A percentile compares a stretch with the other conserved stretches of the same genome.
Evolutionary conservation across 2,113 vertebrate genomes (phyloP).

Genomic region (Anarrhichthys ocellatus): DNA sequence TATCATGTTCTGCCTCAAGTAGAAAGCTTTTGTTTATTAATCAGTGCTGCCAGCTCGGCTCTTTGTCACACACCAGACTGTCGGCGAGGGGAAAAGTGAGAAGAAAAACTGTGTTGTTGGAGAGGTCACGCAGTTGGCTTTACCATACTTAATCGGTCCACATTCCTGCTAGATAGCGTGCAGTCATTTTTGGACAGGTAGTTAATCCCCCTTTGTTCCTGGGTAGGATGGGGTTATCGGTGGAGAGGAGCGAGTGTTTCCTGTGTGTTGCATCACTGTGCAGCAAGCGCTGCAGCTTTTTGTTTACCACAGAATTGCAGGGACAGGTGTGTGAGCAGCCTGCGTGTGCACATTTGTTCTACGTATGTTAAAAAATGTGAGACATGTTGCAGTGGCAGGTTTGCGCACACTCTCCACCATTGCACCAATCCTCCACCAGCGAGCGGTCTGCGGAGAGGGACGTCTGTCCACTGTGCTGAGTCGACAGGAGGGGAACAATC

Average conservation of each 20-base stretch:
- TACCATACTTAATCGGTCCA: constrained; percentile 20
- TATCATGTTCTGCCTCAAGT: constrained; percentile 62
- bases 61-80: neutral
- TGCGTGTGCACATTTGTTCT: neutral
- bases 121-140: constrained; percentile 4
- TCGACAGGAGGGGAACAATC: constrained; percentile 74
- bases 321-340: constrained; percentile 54
- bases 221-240: constrained; percentile 31
- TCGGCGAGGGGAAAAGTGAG: neutral
- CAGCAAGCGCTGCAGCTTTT: constrained; percentile 64
- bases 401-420: constrained; percentile 36
- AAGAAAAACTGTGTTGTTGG: neutral
- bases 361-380: constrained; percentile 10
- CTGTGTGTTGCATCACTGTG: constrained; percentile 69
- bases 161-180: constrained; percentile 43
- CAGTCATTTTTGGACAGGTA: constrained; percentile 52
- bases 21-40: constrained; percentile 35
- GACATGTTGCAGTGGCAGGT: constrained; percentile 37
- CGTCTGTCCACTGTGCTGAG: constrained; percentile 64
- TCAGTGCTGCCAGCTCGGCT: constrained; percentile 13
- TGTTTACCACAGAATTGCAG: constrained; percentile 53
- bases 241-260: constrained; percentile 41
- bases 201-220: constrained; percentile 11
- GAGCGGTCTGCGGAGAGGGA: constrained; percentile 45
- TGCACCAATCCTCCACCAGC: constrained; percentile 41